phyloP scores from a whole-genome alignment of 2,113 vertebrate genomes.

The Oenanthe melanoleuca region DNA sequence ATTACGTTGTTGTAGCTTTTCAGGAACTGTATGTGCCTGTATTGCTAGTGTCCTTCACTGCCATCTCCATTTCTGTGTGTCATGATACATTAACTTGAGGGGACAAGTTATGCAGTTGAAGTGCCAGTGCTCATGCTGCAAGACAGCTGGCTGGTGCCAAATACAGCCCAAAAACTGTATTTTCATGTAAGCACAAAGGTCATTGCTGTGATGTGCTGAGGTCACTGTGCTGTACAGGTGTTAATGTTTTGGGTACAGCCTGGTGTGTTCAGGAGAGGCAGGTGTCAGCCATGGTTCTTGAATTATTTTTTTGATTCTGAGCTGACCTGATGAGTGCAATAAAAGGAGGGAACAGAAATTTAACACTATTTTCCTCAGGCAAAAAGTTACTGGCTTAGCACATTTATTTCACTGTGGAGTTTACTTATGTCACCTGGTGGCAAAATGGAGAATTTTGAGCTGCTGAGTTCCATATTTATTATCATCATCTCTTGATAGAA shows the following conservation, averaged over 20 bases:
- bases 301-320: background rate
- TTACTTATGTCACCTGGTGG: background rate
- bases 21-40: background rate
- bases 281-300: background rate
- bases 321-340: background rate
- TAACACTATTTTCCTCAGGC: background rate
- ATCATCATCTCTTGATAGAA: background rate
- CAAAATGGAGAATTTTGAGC: background rate
- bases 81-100: background rate
- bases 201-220: background rate
- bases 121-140: background rate
- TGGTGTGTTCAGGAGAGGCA: background rate
- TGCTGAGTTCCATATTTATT: background rate
- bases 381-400: background rate
- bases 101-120: background rate
- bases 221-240: rapidly evolving
- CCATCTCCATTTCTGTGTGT: background rate
- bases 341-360: background rate
- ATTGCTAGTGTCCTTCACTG: background rate
- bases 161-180: rapidly evolving
- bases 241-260: background rate
- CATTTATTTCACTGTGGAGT: background rate
- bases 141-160: background rate
- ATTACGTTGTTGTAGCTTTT: background rate
- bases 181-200: background rate